phyloP scores from a whole-genome alignment of 2,113 vertebrate genomes.

The Perognathus longimembris region DNA sequence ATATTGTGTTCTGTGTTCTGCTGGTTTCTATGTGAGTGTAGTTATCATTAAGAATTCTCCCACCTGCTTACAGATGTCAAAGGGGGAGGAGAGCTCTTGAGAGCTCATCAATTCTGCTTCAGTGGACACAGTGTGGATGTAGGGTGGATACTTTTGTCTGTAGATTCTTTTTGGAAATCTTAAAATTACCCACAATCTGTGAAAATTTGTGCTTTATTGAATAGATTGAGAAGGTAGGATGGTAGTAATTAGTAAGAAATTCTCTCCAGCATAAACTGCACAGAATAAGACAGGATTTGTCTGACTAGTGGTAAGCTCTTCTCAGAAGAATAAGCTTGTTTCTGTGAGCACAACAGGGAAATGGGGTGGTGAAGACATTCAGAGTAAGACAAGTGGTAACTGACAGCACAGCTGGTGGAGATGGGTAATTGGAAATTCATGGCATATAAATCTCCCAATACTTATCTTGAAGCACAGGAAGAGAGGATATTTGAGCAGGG shows the following conservation, averaged over 20 bases:
- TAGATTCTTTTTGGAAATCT: conserved; percentile 74
- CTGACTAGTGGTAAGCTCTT: conserved; percentile 67
- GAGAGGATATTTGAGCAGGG: conserved; percentile 80
- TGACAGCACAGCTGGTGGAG: conserved; percentile 88
- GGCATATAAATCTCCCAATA: conserved; percentile 89
- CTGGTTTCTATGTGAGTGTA: conserved; percentile 39
- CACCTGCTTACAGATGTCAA: conserved; percentile 80
- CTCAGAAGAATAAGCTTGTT: conserved; percentile 79
- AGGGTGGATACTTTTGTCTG: conserved; percentile 67
- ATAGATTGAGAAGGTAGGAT: neutral
- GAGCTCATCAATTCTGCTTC: conserved; percentile 73
- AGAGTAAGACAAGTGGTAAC: conserved; percentile 82
- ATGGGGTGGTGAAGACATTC: conserved; percentile 79
- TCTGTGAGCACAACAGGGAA: conserved; percentile 72
- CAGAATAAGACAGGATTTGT: conserved; percentile 59
- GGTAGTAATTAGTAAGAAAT: conserved; percentile 65
- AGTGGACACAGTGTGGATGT: conserved; percentile 54
- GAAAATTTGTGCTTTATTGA: conserved; percentile 71
- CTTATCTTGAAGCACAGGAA: conserved; percentile 85
- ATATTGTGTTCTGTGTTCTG: conserved; percentile 57
- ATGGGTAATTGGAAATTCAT: conserved; percentile 90
- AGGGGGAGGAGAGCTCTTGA: conserved; percentile 57
- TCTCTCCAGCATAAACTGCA: conserved; percentile 55
- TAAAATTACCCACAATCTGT: conserved; percentile 54
- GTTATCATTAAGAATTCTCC: conserved; percentile 70